Conservation (phyloP, 2,888 invertebrate genomes). For the Seira musarum region DNA sequence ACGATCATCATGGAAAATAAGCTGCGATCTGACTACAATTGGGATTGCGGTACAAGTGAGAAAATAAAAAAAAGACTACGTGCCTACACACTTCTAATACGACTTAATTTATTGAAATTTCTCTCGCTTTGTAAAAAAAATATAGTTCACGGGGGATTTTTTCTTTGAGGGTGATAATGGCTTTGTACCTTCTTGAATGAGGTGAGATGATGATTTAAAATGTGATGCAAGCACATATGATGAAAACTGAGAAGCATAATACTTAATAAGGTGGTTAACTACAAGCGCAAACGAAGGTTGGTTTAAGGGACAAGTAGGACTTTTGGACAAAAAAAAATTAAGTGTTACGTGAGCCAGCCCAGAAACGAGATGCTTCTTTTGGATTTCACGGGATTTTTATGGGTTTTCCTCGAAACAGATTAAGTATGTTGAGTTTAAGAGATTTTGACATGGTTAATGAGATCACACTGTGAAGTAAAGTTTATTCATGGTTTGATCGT, state of each 20-base stretch:
- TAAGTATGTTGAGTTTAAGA: background rate
- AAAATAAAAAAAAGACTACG: constrained; percentile 1
- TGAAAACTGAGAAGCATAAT: no score
- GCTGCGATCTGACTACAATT: background rate
- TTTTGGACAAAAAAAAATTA: background rate
- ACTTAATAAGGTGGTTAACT: background rate
- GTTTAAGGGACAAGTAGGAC: background rate
- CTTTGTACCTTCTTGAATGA: background rate
- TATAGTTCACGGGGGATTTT: constrained; percentile 1
- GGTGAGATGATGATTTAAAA: background rate
- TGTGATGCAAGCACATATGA: no score
- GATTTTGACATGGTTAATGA: constrained; percentile 44
- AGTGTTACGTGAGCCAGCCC: background rate
- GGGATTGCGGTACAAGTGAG: background rate
- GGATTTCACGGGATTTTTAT: background rate
- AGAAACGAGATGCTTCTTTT: background rate
- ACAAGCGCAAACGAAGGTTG: background rate
- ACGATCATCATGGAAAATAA: constrained; percentile 1
- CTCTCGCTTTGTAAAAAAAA: no score
- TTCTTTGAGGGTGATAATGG: background rate
- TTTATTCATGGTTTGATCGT: constrained; percentile 3
- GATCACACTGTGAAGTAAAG: constrained; percentile 34
- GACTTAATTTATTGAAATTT: constrained; percentile 2
- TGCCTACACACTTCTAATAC: background rate
- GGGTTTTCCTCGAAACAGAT: background rate